Percentiles rank a stretch among this genome's conserved stretches.
phyloP scores from a whole-genome alignment of 2,113 vertebrate genomes.

The Neolamprologus brichardi region DNA sequence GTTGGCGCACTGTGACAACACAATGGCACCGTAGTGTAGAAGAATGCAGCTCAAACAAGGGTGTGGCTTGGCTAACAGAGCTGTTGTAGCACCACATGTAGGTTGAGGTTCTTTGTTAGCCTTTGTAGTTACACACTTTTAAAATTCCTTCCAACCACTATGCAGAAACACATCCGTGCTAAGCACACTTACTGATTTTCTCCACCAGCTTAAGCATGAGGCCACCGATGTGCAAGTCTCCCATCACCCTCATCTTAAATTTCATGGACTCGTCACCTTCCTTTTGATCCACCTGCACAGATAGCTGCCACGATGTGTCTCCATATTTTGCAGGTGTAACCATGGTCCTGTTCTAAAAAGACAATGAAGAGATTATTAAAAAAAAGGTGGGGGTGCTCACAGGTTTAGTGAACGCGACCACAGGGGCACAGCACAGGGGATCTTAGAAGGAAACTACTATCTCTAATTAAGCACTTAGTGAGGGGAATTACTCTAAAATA shows the following conservation, averaged over 20 bases:
- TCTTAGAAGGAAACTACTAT: not conserved
- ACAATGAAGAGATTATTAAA: not conserved
- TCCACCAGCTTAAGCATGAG: constrained; percentile 96
- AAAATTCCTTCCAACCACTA: not conserved
- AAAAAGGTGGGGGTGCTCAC: not conserved
- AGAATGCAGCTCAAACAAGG: constrained; percentile 57
- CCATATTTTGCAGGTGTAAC: constrained; percentile 70
- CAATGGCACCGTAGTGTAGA: constrained; percentile 29
- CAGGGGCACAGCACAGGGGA: not conserved
- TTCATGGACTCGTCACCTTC: constrained; percentile 61
- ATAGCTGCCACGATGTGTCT: constrained; percentile 87
- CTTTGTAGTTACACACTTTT: not conserved
- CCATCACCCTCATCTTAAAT: constrained; percentile 76
- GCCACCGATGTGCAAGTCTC: constrained; percentile 90
- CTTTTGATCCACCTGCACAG: constrained; percentile 78
- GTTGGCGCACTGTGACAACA: constrained; percentile 18
- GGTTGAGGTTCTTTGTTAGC: not conserved
- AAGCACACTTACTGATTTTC: constrained; percentile 82
- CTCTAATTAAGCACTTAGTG: not conserved
- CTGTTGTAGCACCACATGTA: not conserved
- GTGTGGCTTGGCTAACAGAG: constrained; percentile 24
- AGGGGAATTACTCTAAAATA: not conserved
- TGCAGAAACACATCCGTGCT: not conserved
- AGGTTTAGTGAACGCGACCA: not conserved
- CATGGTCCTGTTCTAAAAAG: constrained; percentile 63